Evolutionary conservation across 2,888 invertebrate genomes (phyloP), one percentile per base, ranked within the genome.

Genomic region (Chaetogeoica ovagalla): DNA sequence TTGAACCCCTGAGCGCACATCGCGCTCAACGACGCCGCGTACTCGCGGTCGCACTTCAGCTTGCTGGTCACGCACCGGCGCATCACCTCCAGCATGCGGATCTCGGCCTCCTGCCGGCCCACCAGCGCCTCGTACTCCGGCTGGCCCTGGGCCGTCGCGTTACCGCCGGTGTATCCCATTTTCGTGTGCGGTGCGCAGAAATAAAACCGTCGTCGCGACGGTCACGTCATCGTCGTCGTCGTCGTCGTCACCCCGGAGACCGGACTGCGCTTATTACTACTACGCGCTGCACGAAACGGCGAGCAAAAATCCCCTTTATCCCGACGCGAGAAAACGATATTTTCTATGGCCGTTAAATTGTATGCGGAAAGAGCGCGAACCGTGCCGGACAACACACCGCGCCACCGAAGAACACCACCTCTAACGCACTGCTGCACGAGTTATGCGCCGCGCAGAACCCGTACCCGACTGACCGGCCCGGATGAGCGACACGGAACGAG

Each of bases 41-140:
- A 97, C 85, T 97, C 96, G 84, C 94, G 90, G 86, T 97, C 97
- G 85, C 93, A 94, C 87, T 96, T 95, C 86, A 96, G 92, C 88
- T 96, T 94, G 84, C 92, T 91, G 84, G 91, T 90, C 81, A 97
- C 89, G 85, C 95, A 95, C 83, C 95, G 89, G 85, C 94, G 93
- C 92, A 97, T 95, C 83, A 92, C 92, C 86, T 97, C 97, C 89
- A 97, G 90, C 70, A 97, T 91, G 83, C 95, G 90, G 82, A 97
- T 89, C 88, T 97, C 97, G 30, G 95, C 94, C 86, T 97, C 97
- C 87, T 97, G 96, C 79, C 97, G 90, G 82, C 91, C 91, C 84
- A 97, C 89, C 84, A 97, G 89, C 83, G 96, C 96, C 87, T 96
- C 96, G 87, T 97, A 97, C 85, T 96, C 94, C 84, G 91, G 91